Conservation (phyloP, 2,113 vertebrate species). For the Zootoca vivipara region DNA sequence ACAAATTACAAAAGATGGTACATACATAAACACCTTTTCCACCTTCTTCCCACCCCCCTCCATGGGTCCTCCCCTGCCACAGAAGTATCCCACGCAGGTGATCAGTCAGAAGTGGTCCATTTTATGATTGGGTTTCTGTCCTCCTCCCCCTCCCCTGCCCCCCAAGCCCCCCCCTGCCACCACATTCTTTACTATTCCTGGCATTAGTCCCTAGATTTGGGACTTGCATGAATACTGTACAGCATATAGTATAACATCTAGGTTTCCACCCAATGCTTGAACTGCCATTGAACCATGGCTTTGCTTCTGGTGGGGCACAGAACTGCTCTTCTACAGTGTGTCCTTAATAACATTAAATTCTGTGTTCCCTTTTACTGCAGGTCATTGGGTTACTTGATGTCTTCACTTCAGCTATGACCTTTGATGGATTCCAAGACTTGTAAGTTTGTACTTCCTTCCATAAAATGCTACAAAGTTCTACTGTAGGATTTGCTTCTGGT, state of each 20-base stretch:
- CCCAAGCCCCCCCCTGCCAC: too few species aligned
- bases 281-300: neutral
- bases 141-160: too few species aligned
- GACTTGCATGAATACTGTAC: neutral
- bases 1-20: too few species aligned
- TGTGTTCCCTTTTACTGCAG: slow-evolving; percentile 67
- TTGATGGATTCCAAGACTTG: slow-evolving; percentile 92
- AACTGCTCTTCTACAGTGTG: neutral
- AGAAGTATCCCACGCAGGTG: too few species aligned
- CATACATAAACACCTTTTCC: too few species aligned
- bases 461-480: neutral
- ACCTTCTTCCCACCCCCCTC: too few species aligned
- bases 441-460: slow-evolving; percentile 67
- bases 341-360: slow-evolving; percentile 1
- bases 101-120: too few species aligned
- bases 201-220: neutral
- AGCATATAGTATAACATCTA: neutral
- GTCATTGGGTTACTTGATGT: slow-evolving; percentile 94
- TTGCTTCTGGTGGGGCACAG: neutral
- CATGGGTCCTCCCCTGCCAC: too few species aligned
- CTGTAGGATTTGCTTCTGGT: neutral
- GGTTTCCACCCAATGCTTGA: neutral
- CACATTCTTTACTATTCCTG: neutral
- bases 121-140: too few species aligned
- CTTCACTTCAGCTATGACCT: slow-evolving; percentile 86